Conservation (phyloP, 2,888 invertebrate genomes). For the Orgyia antiqua region DNA sequence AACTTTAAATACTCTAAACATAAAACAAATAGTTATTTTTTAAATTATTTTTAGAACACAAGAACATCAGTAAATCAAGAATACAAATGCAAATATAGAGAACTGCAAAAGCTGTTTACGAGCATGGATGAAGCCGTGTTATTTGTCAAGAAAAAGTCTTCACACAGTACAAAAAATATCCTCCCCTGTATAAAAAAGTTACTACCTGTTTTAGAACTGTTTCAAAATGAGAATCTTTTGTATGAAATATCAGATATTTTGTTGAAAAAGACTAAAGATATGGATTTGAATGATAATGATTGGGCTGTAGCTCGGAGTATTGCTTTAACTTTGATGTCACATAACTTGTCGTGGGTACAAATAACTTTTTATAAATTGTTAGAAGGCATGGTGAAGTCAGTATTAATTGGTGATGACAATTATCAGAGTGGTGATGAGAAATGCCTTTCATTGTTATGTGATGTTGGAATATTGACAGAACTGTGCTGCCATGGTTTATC, state of each 20-base stretch:
- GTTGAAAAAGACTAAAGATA: constrained; percentile 44
- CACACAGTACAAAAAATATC: constrained; percentile 44
- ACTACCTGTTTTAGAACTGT: constrained; percentile 77
- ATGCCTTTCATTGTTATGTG: constrained; percentile 73
- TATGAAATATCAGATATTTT: constrained; percentile 58
- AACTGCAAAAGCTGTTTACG: constrained; percentile 46
- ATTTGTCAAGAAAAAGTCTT: constrained; percentile 51
- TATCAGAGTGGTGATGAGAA: constrained; percentile 60
- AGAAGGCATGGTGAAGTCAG: constrained; percentile 68
- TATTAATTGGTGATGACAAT: constrained; percentile 72
- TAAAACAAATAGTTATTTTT: too few species aligned
- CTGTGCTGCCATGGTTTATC: constrained; percentile 80
- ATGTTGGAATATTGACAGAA: constrained; percentile 79
- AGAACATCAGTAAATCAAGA: constrained; percentile 54
- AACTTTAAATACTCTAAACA: too few species aligned
- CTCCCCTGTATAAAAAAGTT: constrained; percentile 71
- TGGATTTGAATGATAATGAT: constrained; percentile 49
- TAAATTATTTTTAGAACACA: constrained; percentile 39
- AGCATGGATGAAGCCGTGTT: constrained; percentile 57
- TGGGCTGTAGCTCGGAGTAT: constrained; percentile 59
- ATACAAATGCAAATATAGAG: constrained; percentile 57
- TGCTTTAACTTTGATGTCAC: constrained; percentile 75
- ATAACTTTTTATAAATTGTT: constrained; percentile 75
- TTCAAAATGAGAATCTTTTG: constrained; percentile 75
- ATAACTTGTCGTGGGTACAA: constrained; percentile 73